phyloP scores from a whole-genome alignment of 2,113 vertebrate species.

The Aspiorhynchus laticeps region DNA sequence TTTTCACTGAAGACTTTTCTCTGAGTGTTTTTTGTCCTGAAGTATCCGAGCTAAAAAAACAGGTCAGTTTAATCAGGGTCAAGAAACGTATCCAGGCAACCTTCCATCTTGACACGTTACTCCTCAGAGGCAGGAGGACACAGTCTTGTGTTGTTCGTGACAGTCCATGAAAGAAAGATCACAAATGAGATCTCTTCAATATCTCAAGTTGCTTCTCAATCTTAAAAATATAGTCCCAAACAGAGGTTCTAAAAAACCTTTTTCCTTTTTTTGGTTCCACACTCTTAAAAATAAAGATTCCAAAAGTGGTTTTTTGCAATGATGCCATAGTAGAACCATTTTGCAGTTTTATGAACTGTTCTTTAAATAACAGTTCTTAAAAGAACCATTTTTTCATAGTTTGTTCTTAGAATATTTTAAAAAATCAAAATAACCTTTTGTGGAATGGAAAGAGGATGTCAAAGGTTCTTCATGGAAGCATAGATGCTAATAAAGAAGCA shows the following conservation, averaged over 20 bases:
- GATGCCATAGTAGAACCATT: not conserved
- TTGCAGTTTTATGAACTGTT: too few species aligned
- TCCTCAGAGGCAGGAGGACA: not conserved
- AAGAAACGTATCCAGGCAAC: not conserved
- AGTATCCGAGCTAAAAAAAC: not conserved
- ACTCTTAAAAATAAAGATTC: not conserved
- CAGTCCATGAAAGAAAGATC: not conserved
- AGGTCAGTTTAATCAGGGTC: not conserved
- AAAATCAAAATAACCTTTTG: not conserved
- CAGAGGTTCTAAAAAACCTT: too few species aligned
- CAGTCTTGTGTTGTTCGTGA: not conserved
- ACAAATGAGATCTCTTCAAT: not conserved
- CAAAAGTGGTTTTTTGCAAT: not conserved
- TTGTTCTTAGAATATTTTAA: not conserved
- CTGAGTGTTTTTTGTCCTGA: not conserved
- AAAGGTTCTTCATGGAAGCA: not conserved
- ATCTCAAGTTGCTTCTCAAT: not conserved
- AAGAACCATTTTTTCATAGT: not conserved
- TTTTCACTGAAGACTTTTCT: not conserved
- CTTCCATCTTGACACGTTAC: not conserved
- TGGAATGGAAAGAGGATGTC: not conserved
- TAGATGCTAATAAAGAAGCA: not conserved
- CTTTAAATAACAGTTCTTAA: not conserved
- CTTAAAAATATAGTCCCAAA: not conserved
- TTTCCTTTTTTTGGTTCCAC: too few species aligned